phyloP scores from a whole-genome alignment of 2,797 vertebrate species.

The Thamnophis elegans region DNA sequence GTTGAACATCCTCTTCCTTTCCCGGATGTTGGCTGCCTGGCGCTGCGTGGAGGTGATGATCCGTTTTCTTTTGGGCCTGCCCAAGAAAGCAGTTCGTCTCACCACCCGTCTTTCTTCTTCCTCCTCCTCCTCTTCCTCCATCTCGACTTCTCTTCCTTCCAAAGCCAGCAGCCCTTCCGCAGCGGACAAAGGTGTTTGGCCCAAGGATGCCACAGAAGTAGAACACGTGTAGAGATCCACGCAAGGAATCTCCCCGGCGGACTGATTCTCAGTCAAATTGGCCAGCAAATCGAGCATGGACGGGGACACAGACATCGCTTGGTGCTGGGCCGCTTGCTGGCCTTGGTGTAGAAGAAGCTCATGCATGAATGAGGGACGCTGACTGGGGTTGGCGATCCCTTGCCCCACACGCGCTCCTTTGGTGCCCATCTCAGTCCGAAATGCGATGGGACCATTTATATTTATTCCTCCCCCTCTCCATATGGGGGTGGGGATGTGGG shows the following conservation, averaged over 20 bases:
- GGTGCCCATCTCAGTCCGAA: not conserved
- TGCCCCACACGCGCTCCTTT: not conserved
- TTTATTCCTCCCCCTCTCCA: not conserved
- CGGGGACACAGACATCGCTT: slow-evolving; percentile 63
- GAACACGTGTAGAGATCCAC: slow-evolving; percentile 62
- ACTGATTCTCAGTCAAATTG: slow-evolving; percentile 71
- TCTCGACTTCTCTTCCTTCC: slow-evolving; percentile 48
- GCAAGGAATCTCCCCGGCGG: slow-evolving; percentile 19
- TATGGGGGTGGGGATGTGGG: slow-evolving; percentile 66
- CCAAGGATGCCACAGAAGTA: slow-evolving; percentile 50
- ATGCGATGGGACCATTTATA: not conserved
- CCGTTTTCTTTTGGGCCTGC: slow-evolving; percentile 82
- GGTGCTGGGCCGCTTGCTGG: slow-evolving; percentile 54
- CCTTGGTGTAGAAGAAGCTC: not conserved
- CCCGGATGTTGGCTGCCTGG: slow-evolving; percentile 91
- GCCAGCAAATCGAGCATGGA: slow-evolving; percentile 74
- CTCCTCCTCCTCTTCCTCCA: slow-evolving; percentile 26
- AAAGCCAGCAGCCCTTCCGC: slow-evolving; percentile 46
- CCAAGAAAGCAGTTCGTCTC: slow-evolving; percentile 54
- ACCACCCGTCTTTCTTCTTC: slow-evolving; percentile 49
- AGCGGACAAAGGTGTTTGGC: slow-evolving; percentile 36
- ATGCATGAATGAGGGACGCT: not conserved
- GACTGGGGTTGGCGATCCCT: not conserved
- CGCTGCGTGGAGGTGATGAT: slow-evolving; percentile 90
- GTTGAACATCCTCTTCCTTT: slow-evolving; percentile 93